These are phyloP conservation scores for Candoia aspera DNA, from an alignment of 2,113 vertebrate genomes.

Conservation along the genomic window DNA sequence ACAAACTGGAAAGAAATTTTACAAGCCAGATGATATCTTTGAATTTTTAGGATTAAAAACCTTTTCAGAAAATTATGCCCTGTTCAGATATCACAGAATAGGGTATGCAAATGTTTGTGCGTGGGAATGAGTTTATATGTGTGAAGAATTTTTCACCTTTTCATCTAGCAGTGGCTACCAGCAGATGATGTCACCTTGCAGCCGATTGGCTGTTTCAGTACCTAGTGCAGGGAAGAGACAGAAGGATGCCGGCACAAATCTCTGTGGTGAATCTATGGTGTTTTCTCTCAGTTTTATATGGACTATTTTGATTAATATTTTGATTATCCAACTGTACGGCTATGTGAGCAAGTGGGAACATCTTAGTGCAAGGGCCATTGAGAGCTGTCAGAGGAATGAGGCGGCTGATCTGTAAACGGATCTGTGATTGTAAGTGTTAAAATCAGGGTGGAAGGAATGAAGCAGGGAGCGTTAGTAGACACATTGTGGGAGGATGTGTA, in stretches of 20 bases:
- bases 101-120: slow-evolving; percentile 41
- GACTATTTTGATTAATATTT: slow-evolving; percentile 68
- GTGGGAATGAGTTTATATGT: slow-evolving; percentile 75
- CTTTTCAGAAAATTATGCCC: slow-evolving; percentile 11
- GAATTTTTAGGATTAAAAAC: slow-evolving; percentile 1
- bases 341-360: slow-evolving; percentile 76
- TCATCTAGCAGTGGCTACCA: slow-evolving; percentile 85
- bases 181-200: slow-evolving; percentile 92
- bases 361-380: slow-evolving; percentile 76
- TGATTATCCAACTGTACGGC: slow-evolving; percentile 62
- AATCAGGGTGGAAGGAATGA: slow-evolving; percentile 75
- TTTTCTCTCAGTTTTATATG: slow-evolving; percentile 68
- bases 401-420: slow-evolving; percentile 97
- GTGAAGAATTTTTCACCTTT: slow-evolving; percentile 81
- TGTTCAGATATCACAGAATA: slow-evolving; percentile 27
- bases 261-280: slow-evolving; percentile 74
- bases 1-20: neutral
- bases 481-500: slow-evolving; percentile 75
- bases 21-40: slow-evolving; percentile 29
- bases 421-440: slow-evolving; percentile 98
- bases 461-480: slow-evolving; percentile 75
- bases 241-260: slow-evolving; percentile 84
- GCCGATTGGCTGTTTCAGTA: slow-evolving; percentile 86
- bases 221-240: slow-evolving; percentile 82
- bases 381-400: slow-evolving; percentile 89